phyloP scores from a whole-genome alignment of 2,888 invertebrate species.

The Hydriomena furcata region DNA sequence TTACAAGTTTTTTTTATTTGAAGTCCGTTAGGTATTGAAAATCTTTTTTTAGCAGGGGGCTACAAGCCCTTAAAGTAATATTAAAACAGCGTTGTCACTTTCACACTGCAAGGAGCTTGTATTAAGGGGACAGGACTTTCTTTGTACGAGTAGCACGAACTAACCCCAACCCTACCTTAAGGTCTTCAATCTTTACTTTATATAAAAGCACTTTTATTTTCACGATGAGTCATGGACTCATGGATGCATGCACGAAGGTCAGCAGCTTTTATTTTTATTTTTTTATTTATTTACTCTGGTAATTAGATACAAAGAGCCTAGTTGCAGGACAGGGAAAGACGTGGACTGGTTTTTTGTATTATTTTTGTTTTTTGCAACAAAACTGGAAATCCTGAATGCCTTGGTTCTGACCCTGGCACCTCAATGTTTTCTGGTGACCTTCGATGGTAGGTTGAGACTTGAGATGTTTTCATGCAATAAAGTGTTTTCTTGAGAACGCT shows the following conservation, averaged over 20 bases:
- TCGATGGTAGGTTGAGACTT: neutral
- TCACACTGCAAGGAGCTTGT: too few relatives aligned
- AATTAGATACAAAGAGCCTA: slow-evolving; percentile 58
- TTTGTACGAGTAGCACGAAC: too few relatives aligned
- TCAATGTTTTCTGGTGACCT: neutral
- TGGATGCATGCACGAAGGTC: slow-evolving; percentile 28
- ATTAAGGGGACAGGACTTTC: too few relatives aligned
- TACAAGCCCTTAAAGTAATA: too few relatives aligned
- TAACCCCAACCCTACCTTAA: too few relatives aligned
- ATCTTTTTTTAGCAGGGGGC: too few relatives aligned
- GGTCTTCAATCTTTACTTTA: slow-evolving; percentile 9
- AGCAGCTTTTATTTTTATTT: slow-evolving; percentile 27
- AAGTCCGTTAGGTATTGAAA: too few relatives aligned
- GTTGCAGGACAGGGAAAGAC: slow-evolving; percentile 41
- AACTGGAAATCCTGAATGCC: slow-evolving; percentile 6
- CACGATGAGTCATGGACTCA: slow-evolving; percentile 32
- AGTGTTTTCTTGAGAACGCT: too few relatives aligned
- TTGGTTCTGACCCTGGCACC: slow-evolving; percentile 7
- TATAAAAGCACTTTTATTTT: slow-evolving; percentile 26
- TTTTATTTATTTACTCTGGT: slow-evolving; percentile 41
- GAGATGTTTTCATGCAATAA: neutral
- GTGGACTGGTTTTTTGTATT: slow-evolving; percentile 28
- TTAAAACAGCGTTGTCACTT: too few relatives aligned
- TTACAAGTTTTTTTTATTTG: too few relatives aligned
- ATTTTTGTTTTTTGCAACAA: slow-evolving; percentile 14